These are phyloP conservation scores for Sitta carolinensis DNA, from an alignment of 2,797 vertebrate species.

Conservation along the genomic window DNA sequence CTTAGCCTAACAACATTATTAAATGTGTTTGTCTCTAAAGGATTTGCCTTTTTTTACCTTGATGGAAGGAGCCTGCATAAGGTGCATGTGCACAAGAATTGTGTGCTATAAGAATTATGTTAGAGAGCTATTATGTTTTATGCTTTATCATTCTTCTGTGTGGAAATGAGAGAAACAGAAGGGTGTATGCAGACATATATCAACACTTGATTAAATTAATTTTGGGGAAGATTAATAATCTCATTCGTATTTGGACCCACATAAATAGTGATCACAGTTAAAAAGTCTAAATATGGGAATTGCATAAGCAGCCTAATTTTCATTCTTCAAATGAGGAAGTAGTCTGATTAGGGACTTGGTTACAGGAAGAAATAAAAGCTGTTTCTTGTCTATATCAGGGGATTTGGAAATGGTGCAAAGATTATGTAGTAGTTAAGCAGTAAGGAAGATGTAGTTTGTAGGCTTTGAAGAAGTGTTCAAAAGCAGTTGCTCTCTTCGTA, in stretches of 20 bases:
- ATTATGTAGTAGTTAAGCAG: neutral
- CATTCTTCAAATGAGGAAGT: neutral
- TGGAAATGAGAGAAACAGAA: neutral
- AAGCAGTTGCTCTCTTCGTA: neutral
- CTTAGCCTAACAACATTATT: neutral
- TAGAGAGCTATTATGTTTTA: neutral
- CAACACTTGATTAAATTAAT: neutral
- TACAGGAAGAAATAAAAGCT: conserved; percentile 17
- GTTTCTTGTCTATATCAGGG: neutral
- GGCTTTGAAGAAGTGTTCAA: neutral
- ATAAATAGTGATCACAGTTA: neutral
- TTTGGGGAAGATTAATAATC: neutral
- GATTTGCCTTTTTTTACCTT: neutral
- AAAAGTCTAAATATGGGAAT: neutral
- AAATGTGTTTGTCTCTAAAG: neutral
- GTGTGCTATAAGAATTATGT: neutral
- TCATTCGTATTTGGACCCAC: neutral
- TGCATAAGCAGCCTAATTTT: conserved; percentile 14
- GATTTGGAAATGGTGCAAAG: neutral
- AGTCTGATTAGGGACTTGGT: neutral
- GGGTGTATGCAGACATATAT: neutral
- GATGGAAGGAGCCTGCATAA: neutral
- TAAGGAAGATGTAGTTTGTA: neutral
- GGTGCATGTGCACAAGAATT: neutral
- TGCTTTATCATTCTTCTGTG: neutral